Evolutionary conservation across 1,140 invertebrate species (phyloP), one percentile per base, ranked within the genome.

Genomic region (Onthophagus taurus): DNA sequence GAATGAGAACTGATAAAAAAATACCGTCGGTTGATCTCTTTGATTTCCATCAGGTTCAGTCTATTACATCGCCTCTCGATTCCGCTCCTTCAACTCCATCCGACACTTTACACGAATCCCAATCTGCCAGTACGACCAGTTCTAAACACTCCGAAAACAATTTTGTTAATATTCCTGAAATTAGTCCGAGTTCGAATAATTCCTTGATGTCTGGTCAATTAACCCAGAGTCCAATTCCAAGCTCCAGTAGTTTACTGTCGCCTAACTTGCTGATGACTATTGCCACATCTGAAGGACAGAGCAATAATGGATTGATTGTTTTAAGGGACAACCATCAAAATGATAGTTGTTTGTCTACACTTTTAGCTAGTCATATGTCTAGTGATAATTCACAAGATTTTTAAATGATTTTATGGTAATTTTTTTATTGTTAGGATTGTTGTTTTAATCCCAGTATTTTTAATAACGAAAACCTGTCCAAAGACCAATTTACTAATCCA

Each of bases 91-190:
- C 59, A 4, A 62, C 55, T 2, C 55, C 54, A 18, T 59, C 58
- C 2, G 61, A 62, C 46, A 52, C 53, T 5, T 12, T 54, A 37
- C 48, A 52, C 23, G 57, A 62, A 17, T 52, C 48, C 11, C 52
- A 51, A 7, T 48, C 51, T 11, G 51, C 53, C 14, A 54, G 49
- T 44, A 50, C 50, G n/a, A 52, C 44, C 30, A 60, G 53, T 44
- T 57, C 54, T 4, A 61, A 59, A 44, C 58, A 57, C 19, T 58
- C 55, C 6, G 51, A 59, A 17, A 35, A 36, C 8, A 54, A 54
- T 21, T 62, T 61, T 47, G 51, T 60, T 26, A 57, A 64, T 41
- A 58, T 60, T 36, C 54, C 61, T 1, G 62, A 64, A 46, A 60
- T 60, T 49, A 61, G 59, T 47, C 55, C 55, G 1, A 60, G 53